Evolutionary conservation across 2,888 invertebrate genomes (phyloP).

Genomic region (Meiosimyza platycephala): DNA sequence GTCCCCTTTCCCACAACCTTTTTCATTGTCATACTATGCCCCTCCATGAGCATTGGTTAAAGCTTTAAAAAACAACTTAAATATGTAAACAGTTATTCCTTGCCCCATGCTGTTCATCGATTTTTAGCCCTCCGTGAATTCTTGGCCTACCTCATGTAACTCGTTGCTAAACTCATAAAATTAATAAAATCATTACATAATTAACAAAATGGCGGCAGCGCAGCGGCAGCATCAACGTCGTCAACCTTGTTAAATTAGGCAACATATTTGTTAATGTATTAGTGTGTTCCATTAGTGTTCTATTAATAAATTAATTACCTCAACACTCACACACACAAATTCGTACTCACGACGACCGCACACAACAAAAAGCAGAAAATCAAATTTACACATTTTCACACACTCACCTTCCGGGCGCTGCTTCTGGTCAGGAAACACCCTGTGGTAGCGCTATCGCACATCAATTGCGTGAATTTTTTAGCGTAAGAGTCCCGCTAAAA

Average conservation of each 20-base stretch:
- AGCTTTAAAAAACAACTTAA: too few relatives aligned
- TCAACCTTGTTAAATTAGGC: conserved; percentile 1
- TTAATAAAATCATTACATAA: not conserved
- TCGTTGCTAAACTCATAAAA: too few relatives aligned
- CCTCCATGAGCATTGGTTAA: too few relatives aligned
- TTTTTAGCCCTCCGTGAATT: too few relatives aligned
- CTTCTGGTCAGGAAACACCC: conserved; percentile 74
- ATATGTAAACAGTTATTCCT: too few relatives aligned
- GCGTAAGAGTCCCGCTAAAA: not conserved
- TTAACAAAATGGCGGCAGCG: conserved; percentile 10
- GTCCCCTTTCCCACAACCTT: too few relatives aligned
- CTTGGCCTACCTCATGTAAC: too few relatives aligned
- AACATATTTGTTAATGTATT: conserved; percentile 7
- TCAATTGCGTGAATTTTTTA: conserved; percentile 60
- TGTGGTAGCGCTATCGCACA: conserved; percentile 79
- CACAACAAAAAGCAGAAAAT: conserved; percentile 26
- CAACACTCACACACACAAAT: conserved; percentile 17
- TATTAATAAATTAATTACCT: conserved; percentile 38
- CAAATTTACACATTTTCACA: conserved; percentile 38
- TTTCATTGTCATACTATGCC: too few relatives aligned
- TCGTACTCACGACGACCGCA: conserved; percentile 28
- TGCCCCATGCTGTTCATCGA: too few relatives aligned
- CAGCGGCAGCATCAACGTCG: not conserved
- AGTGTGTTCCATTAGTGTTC: not conserved
- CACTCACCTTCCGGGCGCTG: conserved; percentile 65